Conservation (phyloP, 2,797 vertebrate genomes). For the Onychomys arenicola region DNA sequence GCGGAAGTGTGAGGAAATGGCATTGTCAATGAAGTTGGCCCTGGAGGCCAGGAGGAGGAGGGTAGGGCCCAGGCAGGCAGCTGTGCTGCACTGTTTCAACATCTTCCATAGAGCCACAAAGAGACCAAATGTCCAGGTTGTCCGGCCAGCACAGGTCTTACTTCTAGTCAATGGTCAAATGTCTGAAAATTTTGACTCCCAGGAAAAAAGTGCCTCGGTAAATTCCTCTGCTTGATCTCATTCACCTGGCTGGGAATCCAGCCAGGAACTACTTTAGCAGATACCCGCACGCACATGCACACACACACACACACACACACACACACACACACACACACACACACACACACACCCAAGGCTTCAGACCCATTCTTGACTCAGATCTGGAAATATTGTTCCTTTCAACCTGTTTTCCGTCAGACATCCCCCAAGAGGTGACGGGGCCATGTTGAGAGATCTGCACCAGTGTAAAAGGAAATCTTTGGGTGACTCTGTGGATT, state of each 20-base stretch:
- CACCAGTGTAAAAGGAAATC: neutral
- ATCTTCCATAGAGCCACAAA: neutral
- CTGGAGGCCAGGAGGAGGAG: neutral
- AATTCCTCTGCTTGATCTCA: neutral
- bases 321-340: neutral
- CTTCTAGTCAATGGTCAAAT: neutral
- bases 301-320: too few relatives aligned
- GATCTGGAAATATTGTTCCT: slow-evolving; percentile 1
- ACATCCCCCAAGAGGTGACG: neutral
- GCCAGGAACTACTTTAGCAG: too few relatives aligned
- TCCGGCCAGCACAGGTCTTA: neutral
- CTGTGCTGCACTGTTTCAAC: fast-evolving
- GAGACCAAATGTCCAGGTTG: neutral
- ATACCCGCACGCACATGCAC: neutral
- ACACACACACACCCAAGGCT: neutral
- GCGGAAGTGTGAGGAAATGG: neutral
- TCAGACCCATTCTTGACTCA: neutral
- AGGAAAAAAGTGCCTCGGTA: neutral
- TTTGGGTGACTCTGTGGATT: neutral
- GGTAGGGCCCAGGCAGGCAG: fast-evolving
- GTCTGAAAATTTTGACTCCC: neutral
- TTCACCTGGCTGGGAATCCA: neutral
- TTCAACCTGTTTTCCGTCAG: neutral
- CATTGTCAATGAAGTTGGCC: neutral
- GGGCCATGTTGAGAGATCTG: neutral